These are phyloP conservation scores for Sitodiplosis mosellana DNA, from an alignment of 1,140 invertebrate species.

Conservation along the genomic window DNA sequence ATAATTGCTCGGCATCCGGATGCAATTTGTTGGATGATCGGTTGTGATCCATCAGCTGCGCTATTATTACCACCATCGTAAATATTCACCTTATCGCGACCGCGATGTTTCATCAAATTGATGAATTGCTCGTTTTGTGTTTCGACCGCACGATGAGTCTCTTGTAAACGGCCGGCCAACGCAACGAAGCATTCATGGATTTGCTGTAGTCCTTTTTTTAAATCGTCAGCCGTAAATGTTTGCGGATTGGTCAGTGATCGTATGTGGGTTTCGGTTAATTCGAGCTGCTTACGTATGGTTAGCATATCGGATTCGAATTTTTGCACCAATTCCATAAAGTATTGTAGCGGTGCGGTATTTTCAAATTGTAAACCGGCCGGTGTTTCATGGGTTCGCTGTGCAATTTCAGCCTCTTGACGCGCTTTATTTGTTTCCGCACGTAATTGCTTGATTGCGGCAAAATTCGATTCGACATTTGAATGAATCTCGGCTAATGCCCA, in stretches of 20 bases:
- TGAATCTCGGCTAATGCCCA: conserved; percentile 29
- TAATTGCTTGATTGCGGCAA: conserved; percentile 44
- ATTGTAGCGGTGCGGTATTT: conserved; percentile 51
- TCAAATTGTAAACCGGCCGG: conserved; percentile 58
- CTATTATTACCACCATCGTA: conserved; percentile 32
- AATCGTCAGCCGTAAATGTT: conserved; percentile 46
- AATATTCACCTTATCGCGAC: conserved; percentile 61
- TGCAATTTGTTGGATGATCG: conserved; percentile 13
- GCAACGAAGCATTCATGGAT: conserved; percentile 72
- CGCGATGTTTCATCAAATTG: conserved; percentile 54
- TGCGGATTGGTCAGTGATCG: conserved; percentile 43
- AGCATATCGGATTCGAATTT: conserved; percentile 54
- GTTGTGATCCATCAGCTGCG: conserved; percentile 13
- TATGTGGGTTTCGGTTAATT: conserved; percentile 52
- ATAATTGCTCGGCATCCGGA: not conserved
- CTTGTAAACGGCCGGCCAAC: conserved; percentile 63
- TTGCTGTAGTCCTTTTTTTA: conserved; percentile 42
- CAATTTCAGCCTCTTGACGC: conserved; percentile 56
- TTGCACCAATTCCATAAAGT: conserved; percentile 50
- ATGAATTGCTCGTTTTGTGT: conserved; percentile 68
- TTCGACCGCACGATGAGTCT: conserved; percentile 51
- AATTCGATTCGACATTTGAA: conserved; percentile 39
- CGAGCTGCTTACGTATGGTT: conserved; percentile 48
- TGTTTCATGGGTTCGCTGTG: conserved; percentile 58
- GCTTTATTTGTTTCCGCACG: conserved; percentile 55